These are phyloP conservation scores for Rhipidura dahli DNA, from an alignment of 2,113 vertebrate genomes.

Conservation along the genomic window DNA sequence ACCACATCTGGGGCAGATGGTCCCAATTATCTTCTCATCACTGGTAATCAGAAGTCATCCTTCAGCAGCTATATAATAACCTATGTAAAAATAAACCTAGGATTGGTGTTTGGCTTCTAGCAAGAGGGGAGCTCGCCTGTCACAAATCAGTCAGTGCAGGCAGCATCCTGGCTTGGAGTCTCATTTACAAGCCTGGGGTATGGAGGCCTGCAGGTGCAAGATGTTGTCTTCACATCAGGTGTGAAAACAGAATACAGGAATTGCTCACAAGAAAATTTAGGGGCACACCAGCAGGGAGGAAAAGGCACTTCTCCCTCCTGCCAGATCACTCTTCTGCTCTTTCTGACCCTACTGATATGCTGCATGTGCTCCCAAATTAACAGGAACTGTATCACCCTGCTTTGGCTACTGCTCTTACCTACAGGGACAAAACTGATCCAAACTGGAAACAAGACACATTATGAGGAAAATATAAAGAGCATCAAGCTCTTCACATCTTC, in stretches of 20 bases:
- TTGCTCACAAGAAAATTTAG: neutral
- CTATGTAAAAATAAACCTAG: neutral
- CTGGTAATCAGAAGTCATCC: neutral
- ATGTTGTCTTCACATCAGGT: accelerated
- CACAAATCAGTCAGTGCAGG: neutral
- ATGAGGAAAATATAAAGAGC: neutral
- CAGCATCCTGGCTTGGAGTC: neutral
- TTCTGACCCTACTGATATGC: neutral
- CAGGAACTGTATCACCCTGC: neutral
- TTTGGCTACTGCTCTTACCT: neutral
- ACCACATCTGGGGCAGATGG: neutral
- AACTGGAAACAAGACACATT: neutral
- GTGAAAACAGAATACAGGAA: neutral
- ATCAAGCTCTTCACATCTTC: neutral
- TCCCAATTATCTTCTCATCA: neutral
- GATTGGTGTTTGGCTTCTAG: neutral
- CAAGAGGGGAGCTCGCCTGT: neutral
- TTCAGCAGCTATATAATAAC: neutral
- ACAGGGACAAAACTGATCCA: neutral
- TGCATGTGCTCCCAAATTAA: neutral
- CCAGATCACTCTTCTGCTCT: neutral
- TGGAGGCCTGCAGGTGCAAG: neutral
- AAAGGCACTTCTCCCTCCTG: neutral
- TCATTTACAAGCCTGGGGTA: neutral
- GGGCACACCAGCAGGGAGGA: neutral